Percentiles rank a stretch among this genome's conserved stretches.
phyloP scores from a whole-genome alignment of 2,797 vertebrate genomes.

The Ctenosaura bakeri region DNA sequence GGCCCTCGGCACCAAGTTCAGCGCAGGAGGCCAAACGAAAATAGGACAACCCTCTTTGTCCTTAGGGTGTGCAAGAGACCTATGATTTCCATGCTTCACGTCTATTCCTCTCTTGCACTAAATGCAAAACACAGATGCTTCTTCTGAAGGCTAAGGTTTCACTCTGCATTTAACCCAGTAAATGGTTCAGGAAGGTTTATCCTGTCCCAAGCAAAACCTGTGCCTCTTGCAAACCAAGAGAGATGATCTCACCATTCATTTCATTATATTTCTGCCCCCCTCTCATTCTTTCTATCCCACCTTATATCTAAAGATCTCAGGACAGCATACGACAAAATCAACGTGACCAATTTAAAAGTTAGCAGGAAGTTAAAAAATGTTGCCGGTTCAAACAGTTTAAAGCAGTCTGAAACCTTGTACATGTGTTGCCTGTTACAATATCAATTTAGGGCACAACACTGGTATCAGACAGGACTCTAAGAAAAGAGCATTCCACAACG shows the following conservation, averaged over 20 bases:
- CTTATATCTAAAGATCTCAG: too few species aligned
- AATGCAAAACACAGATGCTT: constrained; percentile 51
- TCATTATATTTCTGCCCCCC: background rate
- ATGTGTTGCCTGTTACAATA: too few species aligned
- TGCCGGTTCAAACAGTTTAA: too few species aligned
- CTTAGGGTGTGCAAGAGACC: constrained; percentile 38
- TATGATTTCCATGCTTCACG: constrained; percentile 61
- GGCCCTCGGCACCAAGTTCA: constrained; percentile 26
- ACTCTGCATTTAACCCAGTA: background rate
- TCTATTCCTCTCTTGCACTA: background rate
- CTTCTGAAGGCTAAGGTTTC: constrained; percentile 37
- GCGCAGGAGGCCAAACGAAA: constrained; percentile 40
- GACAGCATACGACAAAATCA: too few species aligned
- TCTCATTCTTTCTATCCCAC: too few species aligned
- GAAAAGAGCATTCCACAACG: too few species aligned
- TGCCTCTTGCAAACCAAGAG: background rate
- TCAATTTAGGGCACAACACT: too few species aligned
- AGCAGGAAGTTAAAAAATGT: too few species aligned
- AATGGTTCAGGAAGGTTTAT: background rate
- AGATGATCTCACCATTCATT: background rate
- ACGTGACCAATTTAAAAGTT: too few species aligned
- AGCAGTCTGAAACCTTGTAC: too few species aligned
- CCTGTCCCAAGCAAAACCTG: background rate
- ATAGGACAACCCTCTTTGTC: constrained; percentile 49
- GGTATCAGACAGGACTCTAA: too few species aligned